Evolutionary conservation across 2,888 invertebrate genomes (phyloP).

Genomic region (Julus scandinavius): DNA sequence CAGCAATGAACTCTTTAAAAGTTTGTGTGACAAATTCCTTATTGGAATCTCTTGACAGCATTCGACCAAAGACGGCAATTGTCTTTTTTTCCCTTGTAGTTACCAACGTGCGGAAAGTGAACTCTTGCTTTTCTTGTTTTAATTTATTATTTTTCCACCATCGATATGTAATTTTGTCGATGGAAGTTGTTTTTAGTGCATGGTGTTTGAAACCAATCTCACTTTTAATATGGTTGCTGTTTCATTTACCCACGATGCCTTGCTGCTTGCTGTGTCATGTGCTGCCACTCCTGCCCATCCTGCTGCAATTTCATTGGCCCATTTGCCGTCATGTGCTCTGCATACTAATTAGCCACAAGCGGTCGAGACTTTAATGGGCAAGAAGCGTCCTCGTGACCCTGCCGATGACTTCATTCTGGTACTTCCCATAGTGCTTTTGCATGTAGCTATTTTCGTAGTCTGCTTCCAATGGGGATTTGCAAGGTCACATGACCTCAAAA

Average conservation of each 20-base stretch:
- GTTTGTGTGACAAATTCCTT: too few relatives aligned
- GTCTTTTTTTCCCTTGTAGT: not conserved
- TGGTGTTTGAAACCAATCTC: conserved; percentile 56
- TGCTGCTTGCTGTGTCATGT: conserved; percentile 68
- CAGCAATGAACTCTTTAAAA: too few relatives aligned
- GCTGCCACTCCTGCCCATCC: conserved; percentile 66
- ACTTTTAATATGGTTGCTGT: conserved; percentile 59
- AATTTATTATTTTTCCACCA: not conserved
- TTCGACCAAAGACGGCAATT: too few relatives aligned
- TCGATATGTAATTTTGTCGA: conserved; percentile 40
- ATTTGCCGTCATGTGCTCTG: conserved; percentile 65
- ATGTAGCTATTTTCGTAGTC: conserved; percentile 64
- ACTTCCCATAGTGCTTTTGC: conserved; percentile 63
- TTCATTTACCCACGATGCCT: conserved; percentile 67
- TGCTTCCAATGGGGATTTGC: conserved; percentile 62
- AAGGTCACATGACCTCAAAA: conserved; percentile 65
- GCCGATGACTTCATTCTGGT: conserved; percentile 95
- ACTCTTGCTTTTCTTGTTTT: conserved; percentile 27
- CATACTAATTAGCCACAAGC: conserved; percentile 67
- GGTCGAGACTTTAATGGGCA: conserved; percentile 79
- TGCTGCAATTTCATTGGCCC: conserved; percentile 65
- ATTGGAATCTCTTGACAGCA: too few relatives aligned
- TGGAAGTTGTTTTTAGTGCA: conserved; percentile 53
- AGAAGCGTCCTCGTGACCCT: conserved; percentile 91
- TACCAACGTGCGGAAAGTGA: not conserved